Base-by-base conservation (phyloP, 1,140 invertebrate genomes). In the Macrotrachela quadricornifera region DNA sequence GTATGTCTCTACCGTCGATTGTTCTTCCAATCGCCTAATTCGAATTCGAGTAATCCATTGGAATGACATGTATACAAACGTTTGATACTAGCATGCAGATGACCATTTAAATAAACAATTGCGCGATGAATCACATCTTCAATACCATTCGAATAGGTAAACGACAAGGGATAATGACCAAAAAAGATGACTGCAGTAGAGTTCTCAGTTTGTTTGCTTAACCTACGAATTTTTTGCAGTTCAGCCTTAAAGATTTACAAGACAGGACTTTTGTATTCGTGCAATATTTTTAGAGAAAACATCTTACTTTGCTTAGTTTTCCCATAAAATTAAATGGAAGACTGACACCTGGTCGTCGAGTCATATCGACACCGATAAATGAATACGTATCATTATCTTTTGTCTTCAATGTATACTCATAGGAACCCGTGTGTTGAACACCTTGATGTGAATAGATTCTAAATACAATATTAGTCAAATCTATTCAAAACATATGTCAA, bases 321-420 rank as follows among this genome's bases (percentile, higher is more conserved):
- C 86, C 87, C 64, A 91, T 79, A 67, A 91, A 91, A 75, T 91
- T 91, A 63, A 88, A 90, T 6, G 86, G 85, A 60, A 85, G 72
- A 57, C 78, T 76, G 10, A 83, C 78, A 10, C 86, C 85, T 18
- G 84, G 84, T 55, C 83, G 77, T 13, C 63, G 63, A 47, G 82
- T 85, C 14, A 84, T 83, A 70, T 92, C 86, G 37, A 91, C 69
- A 0, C 76, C 85, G 56, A 91, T 75, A 67, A 91, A 87, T 15
- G 81, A 78, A 60, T 80, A 79, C 49, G 71, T 75, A 16, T 79
- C 67, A 14, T 63, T 64, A 54, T 63, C 72, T 18, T 65, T 59
- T 46, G 57, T 60, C 4, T 38, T 30, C n/a, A 51, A 37, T 11
- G 46, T 44, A 17, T 53, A 38, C 37, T 41, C 46, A 43, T 47